Evolutionary conservation across 2,888 invertebrate species (phyloP), one percentile per base, ranked within the genome.

Genomic region (Drosophila trichaetosa): DNA sequence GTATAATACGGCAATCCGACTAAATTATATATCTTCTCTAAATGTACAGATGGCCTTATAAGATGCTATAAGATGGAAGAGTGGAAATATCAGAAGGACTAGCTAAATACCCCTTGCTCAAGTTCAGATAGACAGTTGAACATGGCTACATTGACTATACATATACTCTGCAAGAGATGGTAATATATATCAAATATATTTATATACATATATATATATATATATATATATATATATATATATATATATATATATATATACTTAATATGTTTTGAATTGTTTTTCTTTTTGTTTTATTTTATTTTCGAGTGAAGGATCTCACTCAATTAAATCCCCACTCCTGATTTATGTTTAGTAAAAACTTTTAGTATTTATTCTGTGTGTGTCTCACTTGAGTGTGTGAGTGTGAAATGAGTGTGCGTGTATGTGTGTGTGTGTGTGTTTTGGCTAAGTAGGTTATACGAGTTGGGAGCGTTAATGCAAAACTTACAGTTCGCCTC

Each of bases 401-500:
- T 4, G 24, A 24, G 16, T 46, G 56, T 13, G n/a, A 29, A 38
- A 54, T 54, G 24, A 27, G 27, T 7, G 11, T 31, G 3, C 21
- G 31, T 46, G 46, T 54, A 24, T 11, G 6, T 21, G 21, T 21
- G 13, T 42, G 13, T 42, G n/a, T n/a, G 36, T 36, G 38, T 16
- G 34, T 13, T 36, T 27, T 27, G 18, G 27, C 5, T 7, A 46
- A 5, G 36, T 54, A 27, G 33, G 53, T 68, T 49, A 31, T 57
- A 24, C 11, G 54, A 56, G 11, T 24, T 7, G 7, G 46, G 46
- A 64, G 33, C 34, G 59, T 38, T 65, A 67, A 85, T 67, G 73
- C 38, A 62, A 65, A 70, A 87, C 87, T 93, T 93, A 94, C 95
- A 96, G 79, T 94, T 93, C 10, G 78, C 71, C 92, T 96, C 96